phyloP scores from a whole-genome alignment of 2,888 invertebrate species.

The Reticulitermes lucifugus region DNA sequence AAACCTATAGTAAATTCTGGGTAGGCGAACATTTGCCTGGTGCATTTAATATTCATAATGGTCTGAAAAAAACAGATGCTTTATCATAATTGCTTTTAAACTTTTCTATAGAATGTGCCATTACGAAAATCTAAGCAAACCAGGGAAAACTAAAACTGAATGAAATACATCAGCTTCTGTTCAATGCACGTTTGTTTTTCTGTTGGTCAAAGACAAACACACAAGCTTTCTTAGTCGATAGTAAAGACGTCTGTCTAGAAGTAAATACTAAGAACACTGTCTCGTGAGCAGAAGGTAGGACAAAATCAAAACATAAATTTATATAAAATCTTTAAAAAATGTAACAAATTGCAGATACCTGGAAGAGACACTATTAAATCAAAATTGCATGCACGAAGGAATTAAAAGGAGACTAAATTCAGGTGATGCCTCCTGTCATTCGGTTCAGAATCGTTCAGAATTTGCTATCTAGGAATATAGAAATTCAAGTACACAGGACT shows the following conservation, averaged over 20 bases:
- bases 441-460: background rate
- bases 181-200: background rate
- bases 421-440: background rate
- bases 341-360: background rate
- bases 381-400: background rate
- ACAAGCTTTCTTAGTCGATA: background rate
- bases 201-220: background rate
- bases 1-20: too few relatives aligned
- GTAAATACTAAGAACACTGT: background rate
- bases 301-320: background rate
- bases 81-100: background rate
- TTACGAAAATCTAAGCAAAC: background rate
- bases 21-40: background rate
- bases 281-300: background rate
- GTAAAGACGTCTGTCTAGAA: background rate
- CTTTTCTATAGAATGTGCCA: background rate
- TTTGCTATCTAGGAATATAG: background rate
- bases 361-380: background rate
- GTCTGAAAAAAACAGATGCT: background rate
- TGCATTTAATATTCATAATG: background rate
- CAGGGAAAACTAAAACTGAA: background rate
- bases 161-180: background rate
- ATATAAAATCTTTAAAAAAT: background rate
- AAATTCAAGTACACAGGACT: background rate
- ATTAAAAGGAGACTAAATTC: too few relatives aligned